Percentiles rank a stretch among this genome's conserved stretches.
phyloP scores from a whole-genome alignment of 2,113 vertebrate genomes.

The Strigops habroptila region DNA sequence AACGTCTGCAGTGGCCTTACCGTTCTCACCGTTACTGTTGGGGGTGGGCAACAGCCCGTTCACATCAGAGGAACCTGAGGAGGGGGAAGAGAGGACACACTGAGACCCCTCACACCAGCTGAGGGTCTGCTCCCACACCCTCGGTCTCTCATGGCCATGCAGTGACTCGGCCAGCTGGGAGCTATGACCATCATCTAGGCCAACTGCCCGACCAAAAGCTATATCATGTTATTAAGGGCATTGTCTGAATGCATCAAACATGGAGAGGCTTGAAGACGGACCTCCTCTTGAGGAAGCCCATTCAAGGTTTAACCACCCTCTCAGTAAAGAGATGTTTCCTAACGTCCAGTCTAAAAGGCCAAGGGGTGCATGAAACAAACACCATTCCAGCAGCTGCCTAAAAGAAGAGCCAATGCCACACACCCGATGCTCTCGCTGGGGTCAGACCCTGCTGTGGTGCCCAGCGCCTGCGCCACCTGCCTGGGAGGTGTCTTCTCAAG shows the following conservation, averaged over 20 bases:
- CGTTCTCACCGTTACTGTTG: slow-evolving; percentile 81
- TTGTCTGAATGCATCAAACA: neutral
- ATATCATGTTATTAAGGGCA: no score
- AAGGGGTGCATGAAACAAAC: neutral
- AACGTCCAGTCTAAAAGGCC: neutral
- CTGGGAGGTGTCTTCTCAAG: no score
- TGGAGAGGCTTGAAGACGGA: accelerated
- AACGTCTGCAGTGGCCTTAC: slow-evolving; percentile 83
- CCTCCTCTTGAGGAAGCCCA: neutral
- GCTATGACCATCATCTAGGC: accelerated
- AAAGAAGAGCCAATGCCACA: neutral
- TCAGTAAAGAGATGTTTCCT: neutral
- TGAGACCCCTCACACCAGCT: accelerated
- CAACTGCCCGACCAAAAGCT: neutral
- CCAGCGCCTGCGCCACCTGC: neutral
- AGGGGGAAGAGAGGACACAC: accelerated
- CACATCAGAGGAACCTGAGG: slow-evolving; percentile 84
- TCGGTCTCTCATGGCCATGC: accelerated
- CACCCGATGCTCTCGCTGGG: no score
- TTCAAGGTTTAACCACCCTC: neutral
- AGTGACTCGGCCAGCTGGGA: neutral
- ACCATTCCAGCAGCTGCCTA: neutral
- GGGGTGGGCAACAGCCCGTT: slow-evolving; percentile 84
- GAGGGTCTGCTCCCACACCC: accelerated
- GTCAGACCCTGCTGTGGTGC: no score